phyloP scores from a whole-genome alignment of 1,140 invertebrate genomes.

The Drosophila biarmipes region DNA sequence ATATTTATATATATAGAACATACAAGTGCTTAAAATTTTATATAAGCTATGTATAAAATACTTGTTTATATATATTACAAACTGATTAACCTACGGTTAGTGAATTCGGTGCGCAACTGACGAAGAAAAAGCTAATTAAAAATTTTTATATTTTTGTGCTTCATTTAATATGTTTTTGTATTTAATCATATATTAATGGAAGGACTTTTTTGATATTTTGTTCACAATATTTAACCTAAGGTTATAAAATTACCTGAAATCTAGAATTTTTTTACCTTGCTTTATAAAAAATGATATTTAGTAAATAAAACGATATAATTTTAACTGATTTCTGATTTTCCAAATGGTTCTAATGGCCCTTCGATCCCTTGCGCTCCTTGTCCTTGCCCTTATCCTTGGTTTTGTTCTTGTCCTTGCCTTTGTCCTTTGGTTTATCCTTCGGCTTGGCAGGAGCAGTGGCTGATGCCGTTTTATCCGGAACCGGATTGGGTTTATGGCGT shows the following conservation, averaged over 20 bases:
- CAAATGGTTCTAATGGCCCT: constrained; percentile 1
- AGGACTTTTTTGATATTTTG: not conserved
- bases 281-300: too few species aligned
- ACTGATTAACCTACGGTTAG: too few species aligned
- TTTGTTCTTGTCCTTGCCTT: not conserved
- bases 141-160: too few species aligned
- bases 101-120: too few species aligned
- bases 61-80: too few species aligned
- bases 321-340: not conserved
- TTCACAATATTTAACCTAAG: not conserved
- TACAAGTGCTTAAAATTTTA: too few species aligned
- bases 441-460: not conserved
- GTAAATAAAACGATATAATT: not conserved
- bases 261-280: too few species aligned
- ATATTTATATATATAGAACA: too few species aligned
- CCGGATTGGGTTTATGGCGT: not conserved
- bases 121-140: too few species aligned
- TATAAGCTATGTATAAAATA: too few species aligned
- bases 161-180: too few species aligned
- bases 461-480: not conserved
- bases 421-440: constrained; percentile 1
- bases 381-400: not conserved
- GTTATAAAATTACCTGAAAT: not conserved
- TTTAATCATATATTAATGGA: too few species aligned
- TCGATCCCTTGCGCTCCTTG: not conserved